Conservation (phyloP, 2,797 vertebrate genomes). For the Phrynocephalus forsythii region DNA sequence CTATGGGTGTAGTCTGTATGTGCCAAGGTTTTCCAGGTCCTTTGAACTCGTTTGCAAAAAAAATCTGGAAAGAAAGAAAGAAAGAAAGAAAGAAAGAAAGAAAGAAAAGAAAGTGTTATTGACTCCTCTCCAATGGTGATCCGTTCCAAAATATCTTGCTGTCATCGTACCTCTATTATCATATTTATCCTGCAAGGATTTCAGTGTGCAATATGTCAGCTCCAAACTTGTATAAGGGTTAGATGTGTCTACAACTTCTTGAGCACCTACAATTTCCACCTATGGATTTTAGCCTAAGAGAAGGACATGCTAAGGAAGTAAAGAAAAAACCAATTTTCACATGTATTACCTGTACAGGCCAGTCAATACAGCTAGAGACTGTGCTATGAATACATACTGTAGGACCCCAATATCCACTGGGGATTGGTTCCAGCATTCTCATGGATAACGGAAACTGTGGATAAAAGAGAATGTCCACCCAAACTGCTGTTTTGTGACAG, state of each 20-base stretch:
- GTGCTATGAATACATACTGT: too few relatives aligned
- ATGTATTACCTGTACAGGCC: too few relatives aligned
- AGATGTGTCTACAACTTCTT: neutral
- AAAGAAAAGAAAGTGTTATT: neutral
- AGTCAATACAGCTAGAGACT: too few relatives aligned
- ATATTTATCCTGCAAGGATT: neutral
- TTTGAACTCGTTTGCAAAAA: neutral
- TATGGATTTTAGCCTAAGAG: neutral
- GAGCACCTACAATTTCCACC: too few relatives aligned
- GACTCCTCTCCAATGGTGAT: neutral
- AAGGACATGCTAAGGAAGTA: too few relatives aligned
- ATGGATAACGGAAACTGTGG: too few relatives aligned
- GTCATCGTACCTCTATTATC: neutral
- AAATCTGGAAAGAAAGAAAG: neutral
- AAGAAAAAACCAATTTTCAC: too few relatives aligned
- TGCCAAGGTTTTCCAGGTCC: too few relatives aligned
- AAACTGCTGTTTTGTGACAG: too few relatives aligned
- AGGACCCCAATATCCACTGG: too few relatives aligned
- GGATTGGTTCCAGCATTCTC: too few relatives aligned
- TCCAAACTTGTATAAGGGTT: neutral
- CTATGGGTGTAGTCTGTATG: neutral
- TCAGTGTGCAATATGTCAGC: neutral
- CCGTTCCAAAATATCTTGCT: neutral
- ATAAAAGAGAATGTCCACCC: too few relatives aligned
- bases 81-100: neutral